Evolutionary conservation across 2,888 invertebrate genomes (phyloP).

Genomic region (Papilio demoleus): DNA sequence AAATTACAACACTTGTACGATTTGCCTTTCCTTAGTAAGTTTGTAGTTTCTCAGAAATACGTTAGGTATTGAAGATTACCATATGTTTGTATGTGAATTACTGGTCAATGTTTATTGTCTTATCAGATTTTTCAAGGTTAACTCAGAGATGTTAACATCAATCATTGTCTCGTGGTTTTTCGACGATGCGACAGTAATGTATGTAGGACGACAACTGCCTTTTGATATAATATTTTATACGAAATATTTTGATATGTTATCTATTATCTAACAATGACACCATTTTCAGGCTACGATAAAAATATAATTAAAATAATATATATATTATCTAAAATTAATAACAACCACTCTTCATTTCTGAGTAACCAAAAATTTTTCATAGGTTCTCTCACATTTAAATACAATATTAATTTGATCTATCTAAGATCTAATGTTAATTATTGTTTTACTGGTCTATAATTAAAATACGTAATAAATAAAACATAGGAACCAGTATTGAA

Average conservation of each 20-base stretch:
- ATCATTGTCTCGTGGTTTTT: neutral
- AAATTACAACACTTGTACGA: neutral
- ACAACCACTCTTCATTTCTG: neutral
- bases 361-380: too few species aligned
- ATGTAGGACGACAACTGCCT: neutral
- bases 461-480: neutral
- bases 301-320: neutral
- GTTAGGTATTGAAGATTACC: neutral
- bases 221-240: neutral
- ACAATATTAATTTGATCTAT: too few species aligned
- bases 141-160: neutral
- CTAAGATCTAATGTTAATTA: too few species aligned
- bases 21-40: neutral
- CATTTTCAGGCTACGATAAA: neutral
- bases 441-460: too few species aligned
- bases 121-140: neutral
- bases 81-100: neutral
- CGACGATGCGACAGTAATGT: neutral
- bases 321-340: neutral
- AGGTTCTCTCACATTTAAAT: too few species aligned
- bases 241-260: constrained; percentile 4
- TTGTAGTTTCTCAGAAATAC: neutral
- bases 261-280: constrained; percentile 7
- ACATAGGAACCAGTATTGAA: neutral
- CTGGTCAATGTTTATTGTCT: neutral